Evolutionary conservation across 1,140 invertebrate genomes (phyloP).

Genomic region (Trachymyrmex cornetzi): DNA sequence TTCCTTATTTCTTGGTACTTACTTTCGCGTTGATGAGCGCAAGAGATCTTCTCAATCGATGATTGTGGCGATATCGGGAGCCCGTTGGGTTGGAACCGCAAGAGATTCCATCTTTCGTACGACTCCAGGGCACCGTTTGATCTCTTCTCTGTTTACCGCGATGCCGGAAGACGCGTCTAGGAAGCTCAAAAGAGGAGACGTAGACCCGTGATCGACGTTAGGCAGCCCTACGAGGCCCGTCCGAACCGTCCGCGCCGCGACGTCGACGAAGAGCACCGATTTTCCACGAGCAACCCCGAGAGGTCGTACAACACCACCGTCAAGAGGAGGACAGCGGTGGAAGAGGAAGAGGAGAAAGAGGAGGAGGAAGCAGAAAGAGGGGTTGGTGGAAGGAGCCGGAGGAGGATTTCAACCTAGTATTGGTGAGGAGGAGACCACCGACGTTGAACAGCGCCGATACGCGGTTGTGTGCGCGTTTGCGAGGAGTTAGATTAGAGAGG

Average conservation of each 20-base stretch:
- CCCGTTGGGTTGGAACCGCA: slow-evolving; percentile 44
- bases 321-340: slow-evolving; percentile 74
- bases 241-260: slow-evolving; percentile 78
- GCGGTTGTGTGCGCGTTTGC: slow-evolving; percentile 72
- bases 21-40: slow-evolving; percentile 36
- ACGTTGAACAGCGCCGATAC: slow-evolving; percentile 71
- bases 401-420: slow-evolving; percentile 79
- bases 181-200: slow-evolving; percentile 70
- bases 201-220: slow-evolving; percentile 74
- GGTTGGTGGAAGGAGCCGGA: slow-evolving; percentile 77
- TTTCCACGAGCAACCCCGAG: slow-evolving; percentile 83
- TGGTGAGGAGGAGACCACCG: slow-evolving; percentile 79
- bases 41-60: slow-evolving; percentile 19
- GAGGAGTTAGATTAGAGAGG: slow-evolving; percentile 85
- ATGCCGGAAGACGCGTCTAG: slow-evolving; percentile 64
- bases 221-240: slow-evolving; percentile 72
- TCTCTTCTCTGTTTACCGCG: slow-evolving; percentile 41
- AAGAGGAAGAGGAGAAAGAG: slow-evolving; percentile 73
- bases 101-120: slow-evolving; percentile 24
- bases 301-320: slow-evolving; percentile 80
- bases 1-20: slow-evolving; percentile 34
- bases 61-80: slow-evolving; percentile 8
- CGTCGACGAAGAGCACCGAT: slow-evolving; percentile 79
- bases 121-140: slow-evolving; percentile 43
- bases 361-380: slow-evolving; percentile 74